Percentiles rank a stretch among this genome's conserved stretches.
Conservation (phyloP, 2,113 vertebrate species). For the Calyptommatus sinebrachiatus region DNA sequence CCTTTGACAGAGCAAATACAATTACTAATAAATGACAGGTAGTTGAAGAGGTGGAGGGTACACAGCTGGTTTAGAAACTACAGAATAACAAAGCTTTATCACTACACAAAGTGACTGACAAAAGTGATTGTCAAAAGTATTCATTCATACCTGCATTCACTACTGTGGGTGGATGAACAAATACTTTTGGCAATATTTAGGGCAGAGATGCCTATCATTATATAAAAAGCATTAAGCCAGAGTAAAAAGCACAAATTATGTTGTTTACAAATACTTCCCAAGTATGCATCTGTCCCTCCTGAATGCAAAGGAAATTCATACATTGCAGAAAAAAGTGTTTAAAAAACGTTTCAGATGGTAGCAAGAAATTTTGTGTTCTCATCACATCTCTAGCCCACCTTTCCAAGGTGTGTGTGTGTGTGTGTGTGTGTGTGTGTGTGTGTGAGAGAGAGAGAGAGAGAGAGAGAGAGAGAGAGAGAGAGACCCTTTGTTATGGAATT, state of each 20-base stretch:
- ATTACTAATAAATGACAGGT: not conserved
- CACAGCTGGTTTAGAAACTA: not conserved
- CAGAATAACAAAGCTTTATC: constrained; percentile 2
- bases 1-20: constrained; percentile 18
- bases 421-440: too few species aligned
- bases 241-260: not conserved
- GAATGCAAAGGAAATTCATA: not conserved
- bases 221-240: too few species aligned
- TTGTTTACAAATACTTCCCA: not conserved
- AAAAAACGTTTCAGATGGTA: too few species aligned
- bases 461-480: too few species aligned
- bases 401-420: too few species aligned
- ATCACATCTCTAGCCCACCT: too few species aligned
- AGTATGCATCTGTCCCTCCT: too few species aligned
- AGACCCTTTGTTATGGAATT: not conserved
- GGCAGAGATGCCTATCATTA: not conserved
- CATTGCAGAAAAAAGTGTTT: too few species aligned
- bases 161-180: too few species aligned
- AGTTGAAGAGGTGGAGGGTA: not conserved
- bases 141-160: too few species aligned
- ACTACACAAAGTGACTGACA: not conserved
- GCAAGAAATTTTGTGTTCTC: too few species aligned
- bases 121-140: not conserved
- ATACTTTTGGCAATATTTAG: not conserved
- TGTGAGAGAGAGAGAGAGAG: too few species aligned